Evolutionary conservation across 2,888 invertebrate genomes (phyloP).

Genomic region (Epirrita christyi): DNA sequence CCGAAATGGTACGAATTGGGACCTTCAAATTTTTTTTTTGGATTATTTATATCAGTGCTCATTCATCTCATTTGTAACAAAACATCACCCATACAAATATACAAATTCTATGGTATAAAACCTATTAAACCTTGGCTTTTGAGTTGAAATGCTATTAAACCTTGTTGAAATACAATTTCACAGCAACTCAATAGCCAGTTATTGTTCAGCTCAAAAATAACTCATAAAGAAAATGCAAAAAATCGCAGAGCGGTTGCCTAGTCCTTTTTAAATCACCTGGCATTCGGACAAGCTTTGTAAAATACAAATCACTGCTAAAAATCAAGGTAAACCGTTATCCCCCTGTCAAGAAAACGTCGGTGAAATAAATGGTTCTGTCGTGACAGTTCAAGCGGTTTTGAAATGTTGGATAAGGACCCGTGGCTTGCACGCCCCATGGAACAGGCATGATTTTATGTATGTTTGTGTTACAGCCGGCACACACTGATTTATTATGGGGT

Average conservation of each 20-base stretch:
- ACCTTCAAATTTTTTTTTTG: too few relatives aligned
- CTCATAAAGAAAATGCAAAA: too few relatives aligned
- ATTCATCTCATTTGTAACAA: too few relatives aligned
- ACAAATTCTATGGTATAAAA: too few relatives aligned
- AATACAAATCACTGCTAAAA: not conserved
- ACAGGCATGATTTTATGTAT: conserved; percentile 31
- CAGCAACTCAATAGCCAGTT: too few relatives aligned
- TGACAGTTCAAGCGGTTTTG: conserved; percentile 36
- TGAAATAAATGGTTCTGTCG: conserved; percentile 37
- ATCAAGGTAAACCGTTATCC: conserved; percentile 27
- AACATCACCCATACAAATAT: too few relatives aligned
- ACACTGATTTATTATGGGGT: conserved; percentile 38
- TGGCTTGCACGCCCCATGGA: conserved; percentile 25
- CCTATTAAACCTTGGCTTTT: too few relatives aligned
- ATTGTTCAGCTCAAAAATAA: too few relatives aligned
- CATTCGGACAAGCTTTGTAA: conserved; percentile 20
- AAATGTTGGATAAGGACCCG: conserved; percentile 34
- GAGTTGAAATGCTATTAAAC: too few relatives aligned
- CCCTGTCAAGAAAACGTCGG: conserved; percentile 33
- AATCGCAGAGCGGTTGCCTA: not conserved
- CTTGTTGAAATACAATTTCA: too few relatives aligned
- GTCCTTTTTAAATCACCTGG: conserved; percentile 11
- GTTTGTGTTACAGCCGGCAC: conserved; percentile 34
- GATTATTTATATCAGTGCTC: too few relatives aligned
- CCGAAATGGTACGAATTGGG: too few relatives aligned